Percentiles rank a stretch among this genome's conserved stretches.
These are phyloP conservation scores for Ciona savignyi DNA, from an alignment of 23 tunicate genomes.

Conservation along the genomic window DNA sequence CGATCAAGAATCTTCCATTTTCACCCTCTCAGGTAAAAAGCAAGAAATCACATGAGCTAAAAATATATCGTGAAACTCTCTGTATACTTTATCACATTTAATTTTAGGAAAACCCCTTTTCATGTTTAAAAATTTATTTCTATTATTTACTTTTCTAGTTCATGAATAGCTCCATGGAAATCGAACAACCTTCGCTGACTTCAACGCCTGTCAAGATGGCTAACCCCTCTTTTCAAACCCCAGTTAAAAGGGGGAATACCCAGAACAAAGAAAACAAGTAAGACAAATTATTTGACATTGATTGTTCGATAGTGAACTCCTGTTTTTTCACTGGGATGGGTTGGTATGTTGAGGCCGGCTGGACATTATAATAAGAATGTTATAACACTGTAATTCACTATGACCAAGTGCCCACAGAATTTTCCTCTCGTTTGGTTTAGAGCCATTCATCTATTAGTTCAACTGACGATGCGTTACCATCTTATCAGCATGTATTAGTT, in stretches of 20 bases:
- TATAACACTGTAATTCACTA: no score
- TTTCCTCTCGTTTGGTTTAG: no score
- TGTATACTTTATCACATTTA: not conserved
- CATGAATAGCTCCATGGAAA: slow-evolving; percentile 67
- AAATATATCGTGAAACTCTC: no score
- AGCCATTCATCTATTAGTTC: no score
- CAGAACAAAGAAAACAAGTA: slow-evolving; percentile 48
- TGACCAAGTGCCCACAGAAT: no score
- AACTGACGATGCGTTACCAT: no score
- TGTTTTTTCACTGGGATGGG: no score
- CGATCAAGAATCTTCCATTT: slow-evolving; percentile 81
- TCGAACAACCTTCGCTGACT: slow-evolving; percentile 79
- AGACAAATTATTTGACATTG: not conserved
- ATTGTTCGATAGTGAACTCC: no score
- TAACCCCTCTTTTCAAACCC: slow-evolving; percentile 10
- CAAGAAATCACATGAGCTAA: no score
- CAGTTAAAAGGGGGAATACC: slow-evolving; percentile 19
- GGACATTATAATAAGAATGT: no score
- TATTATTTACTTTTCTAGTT: slow-evolving; percentile 50
- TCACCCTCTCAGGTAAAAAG: slow-evolving; percentile 94
- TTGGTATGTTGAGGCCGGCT: no score
- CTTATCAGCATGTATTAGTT: not conserved
- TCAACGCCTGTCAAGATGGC: slow-evolving; percentile 64
- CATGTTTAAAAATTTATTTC: no score
- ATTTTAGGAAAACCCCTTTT: not conserved